These are phyloP conservation scores for Nettapus auritus DNA, from an alignment of 2,113 vertebrate genomes.

Conservation along the genomic window DNA sequence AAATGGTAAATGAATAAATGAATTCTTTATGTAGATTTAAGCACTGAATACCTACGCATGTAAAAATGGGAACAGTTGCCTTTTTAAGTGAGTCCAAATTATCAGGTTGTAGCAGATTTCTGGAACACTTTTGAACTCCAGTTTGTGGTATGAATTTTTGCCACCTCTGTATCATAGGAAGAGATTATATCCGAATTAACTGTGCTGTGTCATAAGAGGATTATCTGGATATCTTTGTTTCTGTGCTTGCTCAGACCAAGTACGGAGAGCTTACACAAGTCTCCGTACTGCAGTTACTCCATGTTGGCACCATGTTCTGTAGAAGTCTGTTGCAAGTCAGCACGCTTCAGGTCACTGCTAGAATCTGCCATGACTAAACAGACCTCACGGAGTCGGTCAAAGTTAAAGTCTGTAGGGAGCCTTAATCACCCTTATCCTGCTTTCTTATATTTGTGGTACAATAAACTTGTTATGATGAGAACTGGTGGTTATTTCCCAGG, in stretches of 20 bases:
- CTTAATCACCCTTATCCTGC: not conserved
- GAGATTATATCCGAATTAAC: not conserved
- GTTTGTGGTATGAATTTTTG: not conserved
- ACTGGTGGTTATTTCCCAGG: not conserved
- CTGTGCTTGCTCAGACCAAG: not conserved
- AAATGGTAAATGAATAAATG: conserved; percentile 78
- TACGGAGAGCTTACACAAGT: no score
- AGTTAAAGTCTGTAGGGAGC: not conserved
- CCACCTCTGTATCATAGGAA: not conserved
- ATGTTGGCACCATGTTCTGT: rapidly evolving
- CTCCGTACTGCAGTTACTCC: not conserved
- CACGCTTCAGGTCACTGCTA: not conserved
- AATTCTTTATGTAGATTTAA: not conserved
- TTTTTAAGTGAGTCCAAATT: not conserved
- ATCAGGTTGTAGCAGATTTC: not conserved
- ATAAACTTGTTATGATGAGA: not conserved
- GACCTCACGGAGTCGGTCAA: not conserved
- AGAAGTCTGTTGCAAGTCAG: not conserved
- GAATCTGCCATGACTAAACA: not conserved
- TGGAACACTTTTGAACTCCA: not conserved
- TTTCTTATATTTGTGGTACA: not conserved
- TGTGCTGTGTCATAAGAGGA: not conserved
- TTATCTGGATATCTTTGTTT: not conserved
- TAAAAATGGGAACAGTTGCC: rapidly evolving
- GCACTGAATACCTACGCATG: not conserved